phyloP scores from a whole-genome alignment of 2,113 vertebrate genomes.

The Steatornis caripensis region DNA sequence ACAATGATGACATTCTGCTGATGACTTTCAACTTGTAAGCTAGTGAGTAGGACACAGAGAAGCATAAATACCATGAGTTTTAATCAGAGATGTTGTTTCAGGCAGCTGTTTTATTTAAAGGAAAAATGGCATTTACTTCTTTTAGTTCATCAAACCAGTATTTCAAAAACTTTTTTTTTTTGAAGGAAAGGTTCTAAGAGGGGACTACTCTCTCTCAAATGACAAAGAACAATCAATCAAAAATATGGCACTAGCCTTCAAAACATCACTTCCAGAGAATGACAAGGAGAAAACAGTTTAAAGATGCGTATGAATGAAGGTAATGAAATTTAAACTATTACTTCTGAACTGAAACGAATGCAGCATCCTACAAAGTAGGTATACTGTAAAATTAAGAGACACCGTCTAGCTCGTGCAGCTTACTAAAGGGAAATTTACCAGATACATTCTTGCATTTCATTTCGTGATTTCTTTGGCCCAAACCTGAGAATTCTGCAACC shows the following conservation, averaged over 20 bases:
- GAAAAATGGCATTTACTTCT: background rate
- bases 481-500: background rate
- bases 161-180: background rate
- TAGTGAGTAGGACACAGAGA: background rate
- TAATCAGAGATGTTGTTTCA: background rate
- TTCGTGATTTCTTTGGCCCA: background rate
- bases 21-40: background rate
- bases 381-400: background rate
- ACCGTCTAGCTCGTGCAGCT: background rate
- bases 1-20: background rate
- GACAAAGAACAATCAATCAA: background rate
- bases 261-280: background rate
- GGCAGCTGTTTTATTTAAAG: background rate
- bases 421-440: background rate
- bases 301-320: background rate
- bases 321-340: background rate
- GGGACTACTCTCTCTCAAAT: background rate
- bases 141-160: background rate
- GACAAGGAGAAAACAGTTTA: background rate
- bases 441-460: accelerated
- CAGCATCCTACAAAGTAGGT: background rate
- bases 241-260: background rate
- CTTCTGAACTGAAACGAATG: background rate
- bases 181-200: background rate
- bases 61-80: background rate